phyloP scores from a whole-genome alignment of 1,140 invertebrate genomes.

The Trachelipus rathkii region DNA sequence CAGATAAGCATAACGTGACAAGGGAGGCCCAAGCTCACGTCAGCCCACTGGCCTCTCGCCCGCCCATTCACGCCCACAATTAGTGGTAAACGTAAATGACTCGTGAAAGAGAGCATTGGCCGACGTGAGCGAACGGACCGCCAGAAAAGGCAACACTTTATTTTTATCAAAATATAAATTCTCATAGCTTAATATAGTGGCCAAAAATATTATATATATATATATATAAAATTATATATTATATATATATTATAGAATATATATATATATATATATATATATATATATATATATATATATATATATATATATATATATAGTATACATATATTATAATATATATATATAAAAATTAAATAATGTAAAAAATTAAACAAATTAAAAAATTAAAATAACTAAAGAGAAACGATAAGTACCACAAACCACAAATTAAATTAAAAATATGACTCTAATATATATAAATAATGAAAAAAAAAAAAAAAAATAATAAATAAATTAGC shows the following conservation, averaged over 20 bases:
- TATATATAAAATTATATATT: background rate
- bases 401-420: no score
- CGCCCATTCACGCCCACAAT: background rate
- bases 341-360: no score
- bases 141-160: background rate
- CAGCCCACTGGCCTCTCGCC: slow-evolving; percentile 1
- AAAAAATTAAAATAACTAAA: no score
- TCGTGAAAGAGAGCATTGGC: slow-evolving; percentile 6
- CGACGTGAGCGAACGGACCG: background rate
- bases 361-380: no score
- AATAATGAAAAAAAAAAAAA: no score
- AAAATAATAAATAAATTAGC: no score
- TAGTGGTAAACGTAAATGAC: background rate
- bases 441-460: no score
- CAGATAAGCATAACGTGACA: slow-evolving; percentile 6
- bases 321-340: no score
- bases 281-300: no score
- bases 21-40: background rate
- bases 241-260: background rate
- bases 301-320: no score
- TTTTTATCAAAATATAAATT: background rate
- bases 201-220: background rate
- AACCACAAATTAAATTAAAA: no score
- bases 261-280: background rate
- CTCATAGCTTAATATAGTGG: background rate